These are phyloP conservation scores for Tuberolachnus salignus DNA, from an alignment of 2,888 invertebrate species.

Conservation along the genomic window DNA sequence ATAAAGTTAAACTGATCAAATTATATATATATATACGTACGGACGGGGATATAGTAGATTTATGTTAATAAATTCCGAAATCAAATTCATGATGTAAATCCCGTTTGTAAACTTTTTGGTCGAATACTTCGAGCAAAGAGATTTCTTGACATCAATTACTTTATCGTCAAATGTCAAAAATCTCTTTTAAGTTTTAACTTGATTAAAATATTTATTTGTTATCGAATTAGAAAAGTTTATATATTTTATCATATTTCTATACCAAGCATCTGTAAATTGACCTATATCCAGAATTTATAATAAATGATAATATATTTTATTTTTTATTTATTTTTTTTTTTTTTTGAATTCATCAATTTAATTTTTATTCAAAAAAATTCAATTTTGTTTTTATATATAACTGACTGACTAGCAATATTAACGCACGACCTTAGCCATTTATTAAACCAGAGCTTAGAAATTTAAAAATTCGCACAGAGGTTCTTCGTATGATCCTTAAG, in stretches of 20 bases:
- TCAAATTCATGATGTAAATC: conserved; percentile 27
- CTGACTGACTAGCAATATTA: too few species aligned
- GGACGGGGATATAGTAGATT: conserved; percentile 13
- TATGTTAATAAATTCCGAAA: conserved; percentile 20
- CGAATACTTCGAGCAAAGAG: background rate
- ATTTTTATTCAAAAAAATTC: too few species aligned
- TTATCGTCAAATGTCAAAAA: background rate
- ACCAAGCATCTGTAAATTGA: too few species aligned
- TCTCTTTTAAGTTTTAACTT: background rate
- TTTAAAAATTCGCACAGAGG: too few species aligned
- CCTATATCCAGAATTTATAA: too few species aligned
- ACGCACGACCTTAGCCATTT: too few species aligned
- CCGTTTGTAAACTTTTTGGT: conserved; percentile 15
- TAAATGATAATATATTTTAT: too few species aligned
- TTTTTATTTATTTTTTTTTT: too few species aligned
- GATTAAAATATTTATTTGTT: background rate
- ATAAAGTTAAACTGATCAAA: conserved; percentile 7
- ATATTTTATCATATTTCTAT: background rate
- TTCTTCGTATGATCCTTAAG: too few species aligned
- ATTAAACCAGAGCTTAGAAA: too few species aligned
- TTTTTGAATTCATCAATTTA: too few species aligned
- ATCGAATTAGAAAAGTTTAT: background rate
- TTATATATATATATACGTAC: background rate
- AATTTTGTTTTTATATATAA: too few species aligned
- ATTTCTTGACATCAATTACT: background rate